Base-by-base conservation (phyloP, 1,140 invertebrate species). In the Adoxophyes honmai region DNA sequence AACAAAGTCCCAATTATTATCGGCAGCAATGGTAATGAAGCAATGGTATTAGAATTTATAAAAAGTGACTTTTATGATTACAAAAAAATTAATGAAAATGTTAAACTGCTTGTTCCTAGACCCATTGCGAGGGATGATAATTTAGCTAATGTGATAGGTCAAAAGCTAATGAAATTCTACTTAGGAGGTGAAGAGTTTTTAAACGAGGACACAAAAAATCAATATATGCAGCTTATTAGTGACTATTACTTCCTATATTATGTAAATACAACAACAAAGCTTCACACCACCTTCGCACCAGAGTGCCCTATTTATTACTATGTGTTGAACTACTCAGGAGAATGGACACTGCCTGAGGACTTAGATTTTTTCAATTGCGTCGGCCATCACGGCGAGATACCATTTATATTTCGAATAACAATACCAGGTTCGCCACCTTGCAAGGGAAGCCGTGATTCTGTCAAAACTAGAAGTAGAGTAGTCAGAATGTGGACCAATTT, bases 401-500 rank as follows among this genome's bases (percentile, higher is more conserved):
- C 81, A 7, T 86, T 77, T 56, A 33, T 88, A 33, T 88, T 85
- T 66, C 57, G 68, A 13, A 66, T 83, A 4, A 75, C 64, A 53
- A 13, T 60, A 11, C 55, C 64, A 52, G 59, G 68, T 33, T 53
- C 57, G 0, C 34, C 15, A 21, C 55, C 59, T 21, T 82, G 65
- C 36, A 75, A 76, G 62, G 81, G 81, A 11, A 80, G 71, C 57
- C 58, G 75, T 11, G 81, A 86, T 39, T 82, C 81, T n/a, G 59
- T 83, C 1, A 68, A 16, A 18, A 86, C 77, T 3, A 77, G 79
- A 61, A 77, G 57, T 0, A 76, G 73, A 67, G 65, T 86, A 9
- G 48, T 80, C 1, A 86, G 77, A 64, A 74, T 88, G 73, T 88
- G 86, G 86, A 88, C 83, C 1, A 88, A 88, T 71, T 88, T 88